Evolutionary conservation across 2,888 invertebrate species (phyloP), one percentile per base, ranked within the genome.

Genomic region (Drosophila lacicola): DNA sequence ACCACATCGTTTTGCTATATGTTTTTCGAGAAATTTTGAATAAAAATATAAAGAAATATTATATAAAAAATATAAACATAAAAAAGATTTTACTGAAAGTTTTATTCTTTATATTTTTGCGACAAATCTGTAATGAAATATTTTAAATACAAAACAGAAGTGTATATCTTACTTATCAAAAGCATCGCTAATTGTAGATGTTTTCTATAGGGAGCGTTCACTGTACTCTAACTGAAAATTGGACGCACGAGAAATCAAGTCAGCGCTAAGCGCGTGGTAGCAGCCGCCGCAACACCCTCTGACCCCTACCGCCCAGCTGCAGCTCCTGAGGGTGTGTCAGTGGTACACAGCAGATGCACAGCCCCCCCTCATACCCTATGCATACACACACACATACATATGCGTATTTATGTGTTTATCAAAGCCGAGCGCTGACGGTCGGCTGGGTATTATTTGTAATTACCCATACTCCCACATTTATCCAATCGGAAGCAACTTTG

Each of bases 401-500:
- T 63, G 2, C 10, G 4, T 53, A 9, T 29, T 37, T 46, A 17
- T 25, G 6, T 44, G 8, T 3, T 10, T 29, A 1, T 57, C 58
- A 61, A 70, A 64, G 60, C 55, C 51, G 21, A 36, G 63, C 57
- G 17, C 17, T 44, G 63, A 47, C 60, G 47, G 29, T 33, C 17
- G 29, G 39, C 45, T 45, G 55, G 77, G 79, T 72, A 89, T 82
- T 84, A 80, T 90, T 90, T 90, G 89, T 82, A 90, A 90, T 90
- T 90, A 84, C 90, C 74, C 91, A 91, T 82, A 82, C 90, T 80
- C 82, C 80, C 77, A 72, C 73, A 76, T 75, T 74, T 80, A 85
- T 84, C 91, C 90, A 91, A 90, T 90, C 89, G 90, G 82, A 90
- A 90, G 85, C 90, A 75, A 86, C 91, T 91, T 90, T 87, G 76